These are phyloP conservation scores for Nyctibius grandis DNA, from an alignment of 2,797 vertebrate species.

Conservation along the genomic window DNA sequence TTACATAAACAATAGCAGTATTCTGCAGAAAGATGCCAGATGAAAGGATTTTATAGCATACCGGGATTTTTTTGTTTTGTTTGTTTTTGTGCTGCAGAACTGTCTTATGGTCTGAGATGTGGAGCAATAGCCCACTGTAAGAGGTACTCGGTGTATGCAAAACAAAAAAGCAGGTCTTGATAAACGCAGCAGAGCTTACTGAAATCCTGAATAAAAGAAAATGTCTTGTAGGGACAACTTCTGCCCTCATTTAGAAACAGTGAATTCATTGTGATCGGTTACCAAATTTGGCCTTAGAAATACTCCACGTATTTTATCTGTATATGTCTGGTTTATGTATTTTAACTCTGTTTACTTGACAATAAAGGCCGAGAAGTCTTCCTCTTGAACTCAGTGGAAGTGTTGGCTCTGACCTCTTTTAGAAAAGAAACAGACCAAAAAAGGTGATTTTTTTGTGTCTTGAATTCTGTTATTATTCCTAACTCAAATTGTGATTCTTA, in stretches of 20 bases:
- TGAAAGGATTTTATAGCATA: not conserved
- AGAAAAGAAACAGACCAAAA: conserved; percentile 29
- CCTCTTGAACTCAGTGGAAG: not conserved
- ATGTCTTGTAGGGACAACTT: not conserved
- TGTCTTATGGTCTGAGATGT: not conserved
- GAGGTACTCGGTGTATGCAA: not conserved
- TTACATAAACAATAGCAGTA: not conserved
- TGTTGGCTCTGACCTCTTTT: not conserved
- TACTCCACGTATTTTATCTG: not conserved
- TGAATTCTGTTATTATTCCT: conserved; percentile 13
- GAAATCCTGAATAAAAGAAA: not conserved
- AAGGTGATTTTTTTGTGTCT: not conserved
- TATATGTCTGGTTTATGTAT: conserved; percentile 40
- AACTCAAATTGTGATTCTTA: not conserved
- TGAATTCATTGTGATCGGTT: conserved; percentile 6
- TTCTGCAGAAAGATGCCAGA: not conserved
- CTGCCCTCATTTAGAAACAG: not conserved
- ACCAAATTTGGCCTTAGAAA: conserved; percentile 33
- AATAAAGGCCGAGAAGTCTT: conserved; percentile 15
- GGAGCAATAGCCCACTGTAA: not conserved
- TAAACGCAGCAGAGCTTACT: not conserved
- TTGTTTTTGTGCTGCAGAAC: not conserved
- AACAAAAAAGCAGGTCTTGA: not conserved
- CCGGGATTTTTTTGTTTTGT: not conserved
- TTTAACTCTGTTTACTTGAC: conserved; percentile 32